phyloP scores from a whole-genome alignment of 1,140 invertebrate species.

The Notospermus geniculatus region DNA sequence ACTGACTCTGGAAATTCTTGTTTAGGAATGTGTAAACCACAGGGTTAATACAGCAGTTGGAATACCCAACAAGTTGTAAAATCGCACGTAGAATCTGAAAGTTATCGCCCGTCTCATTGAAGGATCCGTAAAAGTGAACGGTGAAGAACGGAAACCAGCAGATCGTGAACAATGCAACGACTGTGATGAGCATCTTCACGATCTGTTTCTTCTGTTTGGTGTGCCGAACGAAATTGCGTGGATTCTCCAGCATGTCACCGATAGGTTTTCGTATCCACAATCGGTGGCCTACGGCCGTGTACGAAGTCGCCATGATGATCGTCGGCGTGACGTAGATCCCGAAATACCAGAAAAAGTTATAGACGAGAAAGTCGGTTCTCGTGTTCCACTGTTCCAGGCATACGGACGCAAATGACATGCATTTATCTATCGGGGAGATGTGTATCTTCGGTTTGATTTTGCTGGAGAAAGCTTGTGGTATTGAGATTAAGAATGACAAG shows the following conservation, averaged over 20 bases:
- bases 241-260: conserved; percentile 28
- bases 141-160: conserved; percentile 55
- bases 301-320: conserved; percentile 34
- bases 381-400: conserved; percentile 45
- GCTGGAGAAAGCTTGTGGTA: conserved; percentile 35
- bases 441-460: conserved; percentile 28
- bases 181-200: conserved; percentile 58
- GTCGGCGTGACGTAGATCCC: conserved; percentile 36
- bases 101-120: neutral
- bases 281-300: conserved; percentile 31
- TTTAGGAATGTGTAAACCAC: conserved; percentile 1
- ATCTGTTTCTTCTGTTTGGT: conserved; percentile 41
- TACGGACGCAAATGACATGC: conserved; percentile 70
- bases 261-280: conserved; percentile 37
- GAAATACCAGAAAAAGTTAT: conserved; percentile 62
- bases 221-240: conserved; percentile 16
- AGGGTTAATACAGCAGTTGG: conserved; percentile 2
- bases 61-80: conserved; percentile 4
- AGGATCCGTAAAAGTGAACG: neutral
- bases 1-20: neutral
- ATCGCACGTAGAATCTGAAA: neutral
- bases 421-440: conserved; percentile 66
- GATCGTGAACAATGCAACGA: conserved; percentile 58
- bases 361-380: conserved; percentile 69
- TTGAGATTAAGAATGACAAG: conserved; percentile 27